Base-by-base conservation (phyloP, 2,888 invertebrate genomes). In the Hypolimnas misippus region DNA sequence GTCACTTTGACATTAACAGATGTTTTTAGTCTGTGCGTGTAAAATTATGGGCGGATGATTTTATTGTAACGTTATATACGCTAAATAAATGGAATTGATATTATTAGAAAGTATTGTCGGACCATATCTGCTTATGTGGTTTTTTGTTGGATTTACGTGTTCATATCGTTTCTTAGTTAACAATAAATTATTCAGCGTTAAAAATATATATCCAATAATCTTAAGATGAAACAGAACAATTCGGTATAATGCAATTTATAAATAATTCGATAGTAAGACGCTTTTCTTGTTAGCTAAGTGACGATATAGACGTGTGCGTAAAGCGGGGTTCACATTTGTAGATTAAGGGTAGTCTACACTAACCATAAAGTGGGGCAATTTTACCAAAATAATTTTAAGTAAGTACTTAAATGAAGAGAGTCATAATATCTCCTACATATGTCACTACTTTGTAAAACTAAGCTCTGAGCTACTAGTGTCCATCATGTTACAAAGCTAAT, bases 1-100 rank as follows among this genome's bases (percentile, higher is more conserved):
- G 8, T 33, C 16, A 42, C 17, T 7, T 42, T 42, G 42, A 42
- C 17, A 42, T 42, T 42, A 7, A 42, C 19, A 10, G 19, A 17
- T 42, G 2, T 33, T 42, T 42, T 42, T 42, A 42, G 17, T 42
- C 17, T 42, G 17, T 10, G 16, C 7, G 17, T 8, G 2, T 16
- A 10, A 12, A 21, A 21, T 19, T 4, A 5, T 12, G 12, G 12
- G 21, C 19, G 21, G 12, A 12, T 21, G 10, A 21, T 21, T 1
- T 21, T 21, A 19, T 44, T 44, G 3, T 38, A 5, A 4, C 21
- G 21, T 21, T 12, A 5, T n/a, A 46, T 12, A 40, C n/a, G 40
- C 16, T 46, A 46, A 46, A 46, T 21, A 12, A 46, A 49, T 3
- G 49, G 49, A 49, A 49, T 49, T 49, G 49, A 49, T 49, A 49